A percentile compares a stretch with the other conserved stretches of the same genome.
phyloP scores from a whole-genome alignment of 2,113 vertebrate species.

The Nothobranchius furzeri region DNA sequence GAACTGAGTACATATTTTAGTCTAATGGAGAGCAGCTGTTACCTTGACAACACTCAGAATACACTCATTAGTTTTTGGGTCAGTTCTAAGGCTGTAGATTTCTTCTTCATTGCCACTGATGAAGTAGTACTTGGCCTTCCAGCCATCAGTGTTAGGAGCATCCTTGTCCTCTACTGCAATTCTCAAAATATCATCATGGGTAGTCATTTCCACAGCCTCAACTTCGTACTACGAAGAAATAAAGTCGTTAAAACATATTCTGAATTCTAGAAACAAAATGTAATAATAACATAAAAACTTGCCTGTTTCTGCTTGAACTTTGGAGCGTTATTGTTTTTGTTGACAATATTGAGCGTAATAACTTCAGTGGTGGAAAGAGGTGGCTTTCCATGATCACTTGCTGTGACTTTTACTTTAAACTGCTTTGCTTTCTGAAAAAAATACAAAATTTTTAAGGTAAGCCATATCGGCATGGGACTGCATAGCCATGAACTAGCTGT shows the following conservation, averaged over 20 bases:
- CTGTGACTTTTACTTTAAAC: slow-evolving; percentile 69
- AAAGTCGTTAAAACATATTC: slow-evolving; percentile 8
- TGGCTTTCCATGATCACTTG: slow-evolving; percentile 68
- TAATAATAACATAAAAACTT: background rate
- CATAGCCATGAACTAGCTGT: background rate
- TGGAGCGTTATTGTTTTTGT: slow-evolving; percentile 78
- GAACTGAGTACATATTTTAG: background rate
- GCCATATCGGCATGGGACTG: background rate
- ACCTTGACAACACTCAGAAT: slow-evolving; percentile 83
- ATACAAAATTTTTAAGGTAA: background rate
- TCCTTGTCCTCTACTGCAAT: slow-evolving; percentile 80
- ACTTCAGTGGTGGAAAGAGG: slow-evolving; percentile 65
- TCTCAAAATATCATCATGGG: slow-evolving; percentile 45
- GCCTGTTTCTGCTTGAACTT: slow-evolving; percentile 58
- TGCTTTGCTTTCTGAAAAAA: slow-evolving; percentile 64
- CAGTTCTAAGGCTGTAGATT: slow-evolving; percentile 76
- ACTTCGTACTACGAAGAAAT: slow-evolving; percentile 53
- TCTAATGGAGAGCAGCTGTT: slow-evolving; percentile 6
- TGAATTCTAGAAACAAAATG: background rate
- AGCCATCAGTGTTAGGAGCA: slow-evolving; percentile 70
- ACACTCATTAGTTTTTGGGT: slow-evolving; percentile 83
- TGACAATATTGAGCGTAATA: slow-evolving; percentile 65
- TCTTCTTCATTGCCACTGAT: slow-evolving; percentile 72
- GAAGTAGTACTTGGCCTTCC: slow-evolving; percentile 77
- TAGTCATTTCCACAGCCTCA: slow-evolving; percentile 53